Conservation (phyloP, 2,888 invertebrate genomes). For the Microdon myrmicae region DNA sequence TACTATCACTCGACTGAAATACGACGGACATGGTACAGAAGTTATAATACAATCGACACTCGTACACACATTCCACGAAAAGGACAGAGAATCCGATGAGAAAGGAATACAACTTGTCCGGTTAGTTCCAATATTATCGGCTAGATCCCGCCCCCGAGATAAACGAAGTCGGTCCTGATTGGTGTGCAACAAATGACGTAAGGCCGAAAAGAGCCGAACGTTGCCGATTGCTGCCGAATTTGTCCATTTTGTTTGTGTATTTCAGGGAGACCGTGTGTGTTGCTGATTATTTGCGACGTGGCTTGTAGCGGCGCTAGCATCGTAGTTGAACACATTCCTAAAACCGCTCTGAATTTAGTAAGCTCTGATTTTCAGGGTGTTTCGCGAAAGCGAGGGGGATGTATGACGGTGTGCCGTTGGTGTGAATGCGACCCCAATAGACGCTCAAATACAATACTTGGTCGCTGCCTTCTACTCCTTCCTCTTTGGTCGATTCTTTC, state of each 20-base stretch:
- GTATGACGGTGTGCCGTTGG: background rate
- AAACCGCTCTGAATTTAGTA: no score
- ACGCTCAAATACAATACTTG: conserved; percentile 46
- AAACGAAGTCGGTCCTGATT: conserved; percentile 29
- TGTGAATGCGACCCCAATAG: conserved; percentile 30
- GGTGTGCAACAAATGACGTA: conserved; percentile 52
- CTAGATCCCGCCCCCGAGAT: conserved; percentile 25
- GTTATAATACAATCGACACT: conserved; percentile 18
- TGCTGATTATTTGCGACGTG: conserved; percentile 13
- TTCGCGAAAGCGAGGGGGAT: conserved; percentile 24
- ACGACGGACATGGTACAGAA: conserved; percentile 39
- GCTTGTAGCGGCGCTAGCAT: conserved; percentile 38
- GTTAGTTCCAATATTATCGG: conserved; percentile 3
- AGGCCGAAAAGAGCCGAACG: conserved; percentile 48
- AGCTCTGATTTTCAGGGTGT: conserved; percentile 32
- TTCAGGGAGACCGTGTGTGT: conserved; percentile 42
- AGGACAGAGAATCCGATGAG: conserved; percentile 16
- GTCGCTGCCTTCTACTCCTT: background rate
- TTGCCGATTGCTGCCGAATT: conserved; percentile 45
- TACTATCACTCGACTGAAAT: conserved; percentile 56
- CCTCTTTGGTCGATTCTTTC: conserved; percentile 7
- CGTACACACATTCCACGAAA: conserved; percentile 7
- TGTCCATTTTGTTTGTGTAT: conserved; percentile 55
- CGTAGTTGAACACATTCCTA: conserved; percentile 34
- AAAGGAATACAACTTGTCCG: no score